Evolutionary conservation across 1,140 invertebrate species (phyloP), one percentile per base, ranked within the genome.

Genomic region (Centruroides vittatus): DNA sequence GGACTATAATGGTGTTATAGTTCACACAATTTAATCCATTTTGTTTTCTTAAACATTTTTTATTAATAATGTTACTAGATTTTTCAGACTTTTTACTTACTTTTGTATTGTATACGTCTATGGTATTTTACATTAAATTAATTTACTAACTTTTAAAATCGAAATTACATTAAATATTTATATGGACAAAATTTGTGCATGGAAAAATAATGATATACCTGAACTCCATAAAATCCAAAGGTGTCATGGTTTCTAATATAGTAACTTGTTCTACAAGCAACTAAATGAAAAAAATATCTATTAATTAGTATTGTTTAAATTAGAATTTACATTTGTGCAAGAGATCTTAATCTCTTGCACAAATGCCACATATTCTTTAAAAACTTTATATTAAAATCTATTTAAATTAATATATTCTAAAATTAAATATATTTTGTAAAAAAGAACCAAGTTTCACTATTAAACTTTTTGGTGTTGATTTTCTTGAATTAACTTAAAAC

Each of bases 221-320:
- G 73, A 98, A 98, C 64, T 95, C 93, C 84, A 98, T 92, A 70
- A 98, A 98, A 77, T 98, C 94, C 55, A 95, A 73, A 0, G 94
- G 93, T 0, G 91, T 94, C 94, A 98, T 98, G 0, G 93, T 98
- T 74, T 99, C 96, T 58, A 99, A 73, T 67, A 99, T 96, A 70
- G 88, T 85, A 8, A 99, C 92, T 80, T 98, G 95, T 71, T 99
- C 95, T 34, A 93, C 91, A 35, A 98, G 75, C 0, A 98, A 74
- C 91, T 97, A 73, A 13, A 71, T 68, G 57, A 55, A 63, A 50
- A 6, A 1, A 53, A 36, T 51, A n/a, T 1, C 12, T 51, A 51
- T 51, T 51, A 51, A 34, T 34, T n/a, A 51, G 49, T n/a, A n/a
- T 12, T 51, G 1, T 12, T n/a, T 34, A 51, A 51, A n/a, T 34